Conservation (phyloP, 2,888 invertebrate genomes). For the Baccha elongata region DNA sequence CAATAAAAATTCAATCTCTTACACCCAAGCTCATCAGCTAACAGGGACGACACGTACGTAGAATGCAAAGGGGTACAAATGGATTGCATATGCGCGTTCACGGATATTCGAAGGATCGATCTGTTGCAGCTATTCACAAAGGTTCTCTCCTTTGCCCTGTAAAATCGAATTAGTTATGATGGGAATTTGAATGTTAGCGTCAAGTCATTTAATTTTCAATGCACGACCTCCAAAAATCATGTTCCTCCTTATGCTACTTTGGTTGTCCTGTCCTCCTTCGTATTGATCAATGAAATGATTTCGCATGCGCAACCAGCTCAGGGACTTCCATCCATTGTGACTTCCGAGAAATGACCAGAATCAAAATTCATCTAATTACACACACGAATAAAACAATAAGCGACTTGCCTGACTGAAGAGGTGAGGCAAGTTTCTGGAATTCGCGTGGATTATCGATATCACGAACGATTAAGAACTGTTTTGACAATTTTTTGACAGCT, state of each 20-base stretch:
- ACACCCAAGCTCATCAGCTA: conserved; percentile 15
- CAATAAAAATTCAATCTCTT: conserved; percentile 57
- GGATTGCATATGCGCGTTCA: conserved; percentile 20
- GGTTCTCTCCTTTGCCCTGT: not conserved
- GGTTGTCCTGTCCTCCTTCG: conserved; percentile 10
- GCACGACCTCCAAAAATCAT: conserved; percentile 68
- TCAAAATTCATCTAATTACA: conserved; percentile 71
- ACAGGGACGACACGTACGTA: conserved; percentile 14
- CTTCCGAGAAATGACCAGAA: conserved; percentile 72
- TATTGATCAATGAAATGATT: conserved; percentile 54
- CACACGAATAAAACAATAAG: no score
- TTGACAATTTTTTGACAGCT: conserved; percentile 72
- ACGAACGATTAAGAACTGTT: conserved; percentile 72
- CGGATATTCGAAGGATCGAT: conserved; percentile 2
- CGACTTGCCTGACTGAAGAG: no score
- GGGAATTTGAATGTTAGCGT: conserved; percentile 73
- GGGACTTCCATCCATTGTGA: conserved; percentile 17
- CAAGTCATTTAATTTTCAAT: conserved; percentile 66
- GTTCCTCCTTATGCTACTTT: conserved; percentile 26
- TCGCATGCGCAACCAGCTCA: conserved; percentile 50
- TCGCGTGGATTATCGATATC: conserved; percentile 62
- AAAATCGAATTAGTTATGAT: conserved; percentile 69
- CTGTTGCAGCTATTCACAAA: conserved; percentile 8
- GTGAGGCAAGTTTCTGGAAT: conserved; percentile 19
- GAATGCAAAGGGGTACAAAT: conserved; percentile 48